A percentile compares a stretch with the other conserved stretches of the same genome.
Evolutionary conservation across 2,113 vertebrate genomes (phyloP).

Genomic region (human (Homo sapiens)): GRCh38 chr1:23424501-23425000

Average conservation of each 20-base stretch:
- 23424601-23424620: constrained; percentile 92
- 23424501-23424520: background rate
- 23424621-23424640: constrained; percentile 89
- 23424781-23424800: background rate
- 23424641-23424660: background rate
- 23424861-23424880: constrained; percentile 50
- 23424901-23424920: background rate
- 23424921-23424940: background rate
- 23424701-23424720: background rate
- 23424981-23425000: background rate
- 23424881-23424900: background rate
- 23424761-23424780: constrained; percentile 66
- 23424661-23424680: background rate
- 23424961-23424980: background rate
- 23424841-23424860: constrained; percentile 76
- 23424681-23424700: background rate
- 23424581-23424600: constrained; percentile 98
- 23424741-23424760: constrained; percentile 28
- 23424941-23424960: background rate
- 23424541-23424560: constrained; percentile 52
- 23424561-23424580: constrained; percentile 95
- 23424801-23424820: constrained; percentile 19
- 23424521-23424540: constrained; percentile 7
- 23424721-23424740: constrained; percentile 22
- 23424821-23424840: constrained; percentile 79